A percentile compares a stretch with the other conserved stretches of the same genome.
phyloP scores from a whole-genome alignment of 2,113 vertebrate genomes.

The Ornithorhynchus anatinus region DNA sequence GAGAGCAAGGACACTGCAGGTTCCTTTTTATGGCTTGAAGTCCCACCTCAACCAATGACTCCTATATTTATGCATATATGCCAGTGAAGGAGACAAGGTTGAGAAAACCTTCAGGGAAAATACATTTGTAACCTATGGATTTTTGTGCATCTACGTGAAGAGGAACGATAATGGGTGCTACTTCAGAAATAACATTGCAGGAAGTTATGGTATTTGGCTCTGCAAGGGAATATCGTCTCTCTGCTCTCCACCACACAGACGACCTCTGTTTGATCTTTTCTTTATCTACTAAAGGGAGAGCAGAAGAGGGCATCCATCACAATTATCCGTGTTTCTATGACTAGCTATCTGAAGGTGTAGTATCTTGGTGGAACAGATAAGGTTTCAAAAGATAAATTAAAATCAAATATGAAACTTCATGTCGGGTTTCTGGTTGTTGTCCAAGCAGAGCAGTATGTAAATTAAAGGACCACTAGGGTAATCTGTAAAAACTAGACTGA shows the following conservation, averaged over 20 bases:
- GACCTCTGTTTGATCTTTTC: background rate
- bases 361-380: background rate
- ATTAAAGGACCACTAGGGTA: background rate
- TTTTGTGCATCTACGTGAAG: background rate
- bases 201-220: background rate
- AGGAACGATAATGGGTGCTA: background rate
- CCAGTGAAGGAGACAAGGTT: background rate
- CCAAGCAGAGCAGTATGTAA: background rate
- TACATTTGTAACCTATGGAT: background rate
- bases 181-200: too few relatives aligned
- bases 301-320: background rate
- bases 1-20: too few relatives aligned
- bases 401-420: background rate
- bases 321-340: background rate
- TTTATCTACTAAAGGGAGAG: background rate
- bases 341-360: background rate
- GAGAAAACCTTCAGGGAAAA: background rate
- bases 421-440: background rate
- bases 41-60: too few relatives aligned
- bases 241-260: background rate
- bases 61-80: too few relatives aligned
- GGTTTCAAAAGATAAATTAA: background rate
- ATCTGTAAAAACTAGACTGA: background rate
- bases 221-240: background rate
- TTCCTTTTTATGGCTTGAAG: too few relatives aligned